A percentile compares a stretch with the other conserved stretches of the same genome.
phyloP scores from a whole-genome alignment of 2,888 invertebrate species.

The Tuberolachnus salignus region DNA sequence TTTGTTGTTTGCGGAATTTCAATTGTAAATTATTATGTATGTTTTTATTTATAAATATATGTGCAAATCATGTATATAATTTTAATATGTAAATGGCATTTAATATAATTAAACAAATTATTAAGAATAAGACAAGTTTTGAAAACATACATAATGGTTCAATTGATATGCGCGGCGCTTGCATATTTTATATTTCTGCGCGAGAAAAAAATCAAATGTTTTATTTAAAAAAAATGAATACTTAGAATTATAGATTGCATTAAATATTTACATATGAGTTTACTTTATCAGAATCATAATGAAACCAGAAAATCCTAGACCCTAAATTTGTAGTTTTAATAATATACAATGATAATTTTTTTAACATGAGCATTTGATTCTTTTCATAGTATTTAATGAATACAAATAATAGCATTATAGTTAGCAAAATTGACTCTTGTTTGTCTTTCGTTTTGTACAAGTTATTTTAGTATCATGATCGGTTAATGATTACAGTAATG shows the following conservation, averaged over 20 bases:
- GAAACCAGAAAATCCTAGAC: background rate
- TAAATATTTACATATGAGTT: background rate
- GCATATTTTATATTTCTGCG: conserved; percentile 51
- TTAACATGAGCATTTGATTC: conserved; percentile 39
- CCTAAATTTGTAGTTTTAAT: conserved; percentile 16
- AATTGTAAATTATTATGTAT: conserved; percentile 47
- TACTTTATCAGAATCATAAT: background rate
- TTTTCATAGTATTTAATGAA: conserved; percentile 43
- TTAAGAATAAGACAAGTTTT: background rate
- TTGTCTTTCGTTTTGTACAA: conserved; percentile 25
- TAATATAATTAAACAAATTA: background rate
- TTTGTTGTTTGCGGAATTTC: conserved; percentile 55
- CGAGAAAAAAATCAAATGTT: conserved; percentile 46
- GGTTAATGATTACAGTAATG: background rate
- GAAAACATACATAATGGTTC: conserved; percentile 42
- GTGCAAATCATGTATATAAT: background rate
- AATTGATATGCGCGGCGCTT: conserved; percentile 52
- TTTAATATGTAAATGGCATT: background rate
- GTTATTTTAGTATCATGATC: background rate
- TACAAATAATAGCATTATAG: conserved; percentile 13
- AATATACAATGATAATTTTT: conserved; percentile 21
- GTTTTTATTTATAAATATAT: conserved; percentile 35
- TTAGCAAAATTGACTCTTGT: conserved; percentile 29
- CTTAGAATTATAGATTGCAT: background rate
- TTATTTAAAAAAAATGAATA: conserved; percentile 27